A percentile compares a stretch with the other conserved stretches of the same genome.
Conservation (phyloP, 2,888 invertebrate species). For the Tipula unca region DNA sequence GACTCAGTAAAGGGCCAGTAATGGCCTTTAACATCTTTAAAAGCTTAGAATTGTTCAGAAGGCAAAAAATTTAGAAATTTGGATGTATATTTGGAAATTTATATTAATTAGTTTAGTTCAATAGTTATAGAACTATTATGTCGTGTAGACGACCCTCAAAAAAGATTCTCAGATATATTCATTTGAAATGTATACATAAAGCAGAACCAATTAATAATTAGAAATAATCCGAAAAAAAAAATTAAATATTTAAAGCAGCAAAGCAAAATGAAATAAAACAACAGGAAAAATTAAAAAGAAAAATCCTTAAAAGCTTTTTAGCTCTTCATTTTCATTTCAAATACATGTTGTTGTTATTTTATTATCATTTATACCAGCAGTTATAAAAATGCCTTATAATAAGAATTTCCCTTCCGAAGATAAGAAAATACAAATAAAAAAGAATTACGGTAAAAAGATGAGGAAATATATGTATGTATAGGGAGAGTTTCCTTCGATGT, state of each 20-base stretch:
- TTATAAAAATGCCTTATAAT: neutral
- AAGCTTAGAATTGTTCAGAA: no score
- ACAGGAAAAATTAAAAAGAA: neutral
- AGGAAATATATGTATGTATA: neutral
- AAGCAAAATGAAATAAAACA: neutral
- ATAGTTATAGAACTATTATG: no score
- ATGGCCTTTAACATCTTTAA: no score
- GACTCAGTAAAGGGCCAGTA: no score
- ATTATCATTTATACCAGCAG: conserved; percentile 14
- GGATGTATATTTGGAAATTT: no score
- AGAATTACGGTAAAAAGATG: neutral
- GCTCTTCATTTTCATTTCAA: neutral
- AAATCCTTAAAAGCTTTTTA: neutral
- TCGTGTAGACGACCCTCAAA: neutral
- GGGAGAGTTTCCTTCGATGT: neutral
- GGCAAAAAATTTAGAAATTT: no score
- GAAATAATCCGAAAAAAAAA: neutral
- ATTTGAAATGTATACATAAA: neutral
- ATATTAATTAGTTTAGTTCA: no score
- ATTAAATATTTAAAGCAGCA: neutral
- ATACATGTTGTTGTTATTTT: neutral
- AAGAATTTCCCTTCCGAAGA: neutral
- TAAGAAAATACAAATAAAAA: neutral
- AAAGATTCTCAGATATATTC: neutral
- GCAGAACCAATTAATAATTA: neutral